Conservation (phyloP, 2,113 vertebrate species). For the Callospermophilus lateralis region DNA sequence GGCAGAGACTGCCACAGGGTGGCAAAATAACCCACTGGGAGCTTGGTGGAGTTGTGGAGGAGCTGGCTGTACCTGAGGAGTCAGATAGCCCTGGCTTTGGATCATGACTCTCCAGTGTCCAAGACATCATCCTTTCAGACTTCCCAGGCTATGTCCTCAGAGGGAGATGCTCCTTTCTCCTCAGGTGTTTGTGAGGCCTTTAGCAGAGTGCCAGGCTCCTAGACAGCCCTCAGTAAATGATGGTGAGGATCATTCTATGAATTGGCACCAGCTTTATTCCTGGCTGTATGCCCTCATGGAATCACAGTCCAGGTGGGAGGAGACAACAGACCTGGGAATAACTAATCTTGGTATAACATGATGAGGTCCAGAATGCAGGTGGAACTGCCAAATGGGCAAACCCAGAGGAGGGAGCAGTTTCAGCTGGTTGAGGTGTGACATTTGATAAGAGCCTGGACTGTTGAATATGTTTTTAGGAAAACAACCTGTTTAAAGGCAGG, state of each 20-base stretch:
- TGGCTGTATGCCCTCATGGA: background rate
- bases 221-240: background rate
- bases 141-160: background rate
- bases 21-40: background rate
- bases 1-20: background rate
- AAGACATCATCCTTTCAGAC: background rate
- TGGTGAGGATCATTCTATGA: background rate
- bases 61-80: background rate
- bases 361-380: background rate
- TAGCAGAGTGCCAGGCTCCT: background rate
- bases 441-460: background rate
- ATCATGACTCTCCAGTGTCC: background rate
- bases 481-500: background rate
- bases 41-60: background rate
- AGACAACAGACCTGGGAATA: background rate
- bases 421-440: background rate
- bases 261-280: background rate
- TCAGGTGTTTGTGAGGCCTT: background rate
- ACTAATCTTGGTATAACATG: background rate
- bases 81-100: background rate
- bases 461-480: slow-evolving; percentile 5
- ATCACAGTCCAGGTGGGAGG: background rate
- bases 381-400: background rate
- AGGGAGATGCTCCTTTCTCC: background rate
- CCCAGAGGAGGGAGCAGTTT: background rate